Conservation (phyloP, 2,888 invertebrate species). For the Dynastes maya region DNA sequence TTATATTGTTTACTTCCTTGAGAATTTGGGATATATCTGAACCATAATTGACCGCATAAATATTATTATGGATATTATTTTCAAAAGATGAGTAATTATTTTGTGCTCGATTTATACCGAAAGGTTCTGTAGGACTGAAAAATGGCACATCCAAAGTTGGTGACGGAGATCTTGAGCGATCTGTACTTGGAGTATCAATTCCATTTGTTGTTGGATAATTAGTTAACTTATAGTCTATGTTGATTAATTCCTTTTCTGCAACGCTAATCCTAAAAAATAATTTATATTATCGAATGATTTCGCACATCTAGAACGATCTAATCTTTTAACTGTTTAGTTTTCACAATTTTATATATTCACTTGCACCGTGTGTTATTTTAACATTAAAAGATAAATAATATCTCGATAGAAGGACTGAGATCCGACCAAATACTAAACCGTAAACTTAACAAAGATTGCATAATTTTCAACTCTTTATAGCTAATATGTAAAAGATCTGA, state of each 20-base stretch:
- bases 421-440: too few relatives aligned
- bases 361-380: too few relatives aligned
- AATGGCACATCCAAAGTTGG: conserved; percentile 64
- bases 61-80: conserved; percentile 45
- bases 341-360: too few relatives aligned
- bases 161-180: conserved; percentile 66
- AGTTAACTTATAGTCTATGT: conserved; percentile 61
- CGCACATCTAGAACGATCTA: too few relatives aligned
- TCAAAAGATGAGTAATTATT: conserved; percentile 51
- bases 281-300: too few relatives aligned
- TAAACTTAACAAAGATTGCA: too few relatives aligned
- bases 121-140: conserved; percentile 58
- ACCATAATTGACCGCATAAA: conserved; percentile 59
- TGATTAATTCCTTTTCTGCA: conserved; percentile 64
- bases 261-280: conserved; percentile 61
- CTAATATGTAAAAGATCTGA: too few relatives aligned
- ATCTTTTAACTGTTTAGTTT: too few relatives aligned
- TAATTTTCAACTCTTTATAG: too few relatives aligned
- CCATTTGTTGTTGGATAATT: conserved; percentile 62
- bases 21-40: conserved; percentile 66
- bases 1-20: conserved; percentile 63
- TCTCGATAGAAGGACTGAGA: too few relatives aligned
- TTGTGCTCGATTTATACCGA: conserved; percentile 41
- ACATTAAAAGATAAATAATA: too few relatives aligned
- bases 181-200: conserved; percentile 62